Percentiles rank a stretch among this genome's conserved stretches.
phyloP scores from a whole-genome alignment of 2,888 invertebrate species.

The Choristoneura rosaceana region DNA sequence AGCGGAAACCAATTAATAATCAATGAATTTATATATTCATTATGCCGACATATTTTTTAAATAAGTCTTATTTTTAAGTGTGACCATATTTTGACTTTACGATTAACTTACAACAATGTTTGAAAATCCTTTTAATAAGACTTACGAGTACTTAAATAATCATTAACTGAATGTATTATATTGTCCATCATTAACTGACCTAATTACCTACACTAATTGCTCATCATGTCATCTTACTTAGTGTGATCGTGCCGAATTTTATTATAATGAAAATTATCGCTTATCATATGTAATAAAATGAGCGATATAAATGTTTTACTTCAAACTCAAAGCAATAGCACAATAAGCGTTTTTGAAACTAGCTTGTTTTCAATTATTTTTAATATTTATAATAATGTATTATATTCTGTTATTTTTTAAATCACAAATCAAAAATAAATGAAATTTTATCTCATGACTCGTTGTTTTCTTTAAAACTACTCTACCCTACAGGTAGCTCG shows the following conservation, averaged over 20 bases:
- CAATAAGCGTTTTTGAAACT: constrained; percentile 28
- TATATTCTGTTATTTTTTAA: constrained; percentile 37
- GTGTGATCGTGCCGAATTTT: not conserved
- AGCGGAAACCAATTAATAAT: too few relatives aligned
- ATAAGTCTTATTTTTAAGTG: too few relatives aligned
- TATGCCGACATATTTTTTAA: too few relatives aligned
- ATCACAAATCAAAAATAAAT: constrained; percentile 35
- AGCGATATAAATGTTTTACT: not conserved
- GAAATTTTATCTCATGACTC: constrained; percentile 23
- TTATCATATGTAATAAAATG: not conserved
- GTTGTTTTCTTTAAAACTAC: constrained; percentile 11
- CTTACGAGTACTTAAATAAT: too few relatives aligned
- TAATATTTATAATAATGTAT: constrained; percentile 24
- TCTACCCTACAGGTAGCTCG: too few relatives aligned
- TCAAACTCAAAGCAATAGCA: constrained; percentile 21
- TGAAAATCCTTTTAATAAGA: too few relatives aligned
- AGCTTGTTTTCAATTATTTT: constrained; percentile 22
- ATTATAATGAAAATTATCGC: not conserved
- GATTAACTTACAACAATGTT: too few relatives aligned
- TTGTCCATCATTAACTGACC: too few relatives aligned
- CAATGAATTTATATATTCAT: too few relatives aligned
- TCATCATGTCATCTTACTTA: not conserved
- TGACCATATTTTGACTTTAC: too few relatives aligned
- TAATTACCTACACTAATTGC: too few relatives aligned
- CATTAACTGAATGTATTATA: too few relatives aligned